Conservation (phyloP, 2,888 invertebrate species). For the Drosophila kanekoi region DNA sequence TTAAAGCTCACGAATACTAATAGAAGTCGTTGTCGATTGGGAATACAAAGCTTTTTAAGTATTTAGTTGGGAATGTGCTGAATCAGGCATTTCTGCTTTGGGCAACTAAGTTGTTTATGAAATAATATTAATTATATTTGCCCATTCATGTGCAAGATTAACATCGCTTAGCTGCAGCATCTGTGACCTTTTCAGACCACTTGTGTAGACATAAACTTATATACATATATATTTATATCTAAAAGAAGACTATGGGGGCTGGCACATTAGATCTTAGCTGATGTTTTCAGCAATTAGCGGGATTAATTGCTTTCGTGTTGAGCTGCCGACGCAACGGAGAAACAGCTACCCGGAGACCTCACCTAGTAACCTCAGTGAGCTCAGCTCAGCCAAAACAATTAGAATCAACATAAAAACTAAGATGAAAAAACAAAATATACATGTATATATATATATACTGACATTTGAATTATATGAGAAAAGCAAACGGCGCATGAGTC, state of each 20-base stretch:
- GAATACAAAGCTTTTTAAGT: background rate
- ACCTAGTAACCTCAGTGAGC: conserved; percentile 65
- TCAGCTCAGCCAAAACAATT: conserved; percentile 64
- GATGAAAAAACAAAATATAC: conserved; percentile 8
- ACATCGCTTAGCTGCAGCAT: conserved; percentile 13
- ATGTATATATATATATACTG: conserved; percentile 31
- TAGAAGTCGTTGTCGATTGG: background rate
- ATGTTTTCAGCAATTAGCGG: conserved; percentile 58
- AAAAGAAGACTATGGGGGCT: conserved; percentile 49
- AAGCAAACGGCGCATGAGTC: conserved; percentile 40
- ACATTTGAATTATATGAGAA: conserved; percentile 65
- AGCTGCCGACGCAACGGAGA: conserved; percentile 30
- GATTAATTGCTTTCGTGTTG: conserved; percentile 63
- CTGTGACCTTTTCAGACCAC: conserved; percentile 46
- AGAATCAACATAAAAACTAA: conserved; percentile 56
- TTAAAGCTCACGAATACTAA: conserved; percentile 11
- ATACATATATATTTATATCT: conserved; percentile 1
- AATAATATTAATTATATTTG: background rate
- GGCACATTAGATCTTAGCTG: conserved; percentile 56
- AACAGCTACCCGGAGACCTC: conserved; percentile 40
- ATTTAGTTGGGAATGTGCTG: background rate
- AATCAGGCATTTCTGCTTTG: background rate
- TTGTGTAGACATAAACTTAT: conserved; percentile 14
- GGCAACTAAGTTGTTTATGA: background rate
- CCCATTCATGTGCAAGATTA: conserved; percentile 8